Evolutionary conservation across 2,888 invertebrate genomes (phyloP).

Genomic region (Morpho achilles): DNA sequence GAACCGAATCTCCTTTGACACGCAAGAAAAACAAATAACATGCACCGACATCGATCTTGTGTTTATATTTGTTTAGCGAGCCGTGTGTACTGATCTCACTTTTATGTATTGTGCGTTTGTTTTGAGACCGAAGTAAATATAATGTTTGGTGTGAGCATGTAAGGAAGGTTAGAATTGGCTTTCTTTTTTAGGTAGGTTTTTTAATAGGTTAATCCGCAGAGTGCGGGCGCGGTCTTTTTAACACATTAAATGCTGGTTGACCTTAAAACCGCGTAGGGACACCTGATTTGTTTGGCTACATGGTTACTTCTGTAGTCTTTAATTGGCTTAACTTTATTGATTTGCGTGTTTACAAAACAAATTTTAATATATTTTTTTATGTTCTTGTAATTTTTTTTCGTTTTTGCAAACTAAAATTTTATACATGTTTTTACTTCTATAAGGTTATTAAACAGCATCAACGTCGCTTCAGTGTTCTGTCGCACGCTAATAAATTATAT

Average conservation of each 20-base stretch:
- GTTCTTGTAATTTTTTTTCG: not conserved
- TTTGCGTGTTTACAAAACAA: conserved; percentile 22
- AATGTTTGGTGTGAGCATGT: conserved; percentile 35
- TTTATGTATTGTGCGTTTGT: conserved; percentile 38
- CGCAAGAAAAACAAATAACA: conserved; percentile 57
- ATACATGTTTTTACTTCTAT: too few species aligned
- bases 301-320: conserved; percentile 14
- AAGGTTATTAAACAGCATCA: too few species aligned
- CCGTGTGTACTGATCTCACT: not conserved
- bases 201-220: conserved; percentile 52
- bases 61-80: conserved; percentile 50
- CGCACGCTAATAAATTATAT: conserved; percentile 1
- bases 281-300: conserved; percentile 27
- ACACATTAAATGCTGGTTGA: conserved; percentile 61
- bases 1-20: conserved; percentile 67
- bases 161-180: conserved; percentile 47
- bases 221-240: conserved; percentile 64
- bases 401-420: too few species aligned
- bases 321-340: conserved; percentile 13
- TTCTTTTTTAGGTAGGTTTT: conserved; percentile 30
- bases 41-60: conserved; percentile 60
- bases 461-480: not conserved
- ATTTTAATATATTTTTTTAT: conserved; percentile 3
- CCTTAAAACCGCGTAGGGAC: conserved; percentile 51
- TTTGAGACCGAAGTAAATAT: conserved; percentile 43